Conservation (phyloP, 2,797 vertebrate species). For the Ceyx erithaca region DNA sequence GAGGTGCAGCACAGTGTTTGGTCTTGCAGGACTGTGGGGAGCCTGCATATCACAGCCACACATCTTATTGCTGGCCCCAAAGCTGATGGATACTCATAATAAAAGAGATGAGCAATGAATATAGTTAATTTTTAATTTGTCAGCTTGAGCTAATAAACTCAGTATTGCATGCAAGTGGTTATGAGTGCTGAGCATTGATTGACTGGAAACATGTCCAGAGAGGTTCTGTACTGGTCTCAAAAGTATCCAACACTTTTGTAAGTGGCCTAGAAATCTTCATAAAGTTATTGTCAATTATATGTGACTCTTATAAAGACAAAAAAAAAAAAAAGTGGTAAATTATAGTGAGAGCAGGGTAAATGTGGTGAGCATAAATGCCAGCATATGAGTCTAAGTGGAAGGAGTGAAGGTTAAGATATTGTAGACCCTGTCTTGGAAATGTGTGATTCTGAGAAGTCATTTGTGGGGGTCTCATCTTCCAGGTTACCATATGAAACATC, state of each 20-base stretch:
- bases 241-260: neutral
- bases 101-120: neutral
- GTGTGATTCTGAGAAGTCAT: neutral
- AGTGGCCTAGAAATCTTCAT: neutral
- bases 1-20: fast-evolving
- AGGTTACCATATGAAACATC: neutral
- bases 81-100: neutral
- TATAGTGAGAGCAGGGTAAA: neutral
- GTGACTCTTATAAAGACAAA: neutral
- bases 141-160: neutral
- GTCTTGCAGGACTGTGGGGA: neutral
- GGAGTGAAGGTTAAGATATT: neutral
- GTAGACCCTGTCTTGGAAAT: neutral
- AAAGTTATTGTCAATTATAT: neutral
- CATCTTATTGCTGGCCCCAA: neutral
- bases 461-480: neutral
- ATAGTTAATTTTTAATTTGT: neutral
- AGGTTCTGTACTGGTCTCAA: neutral
- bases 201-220: neutral
- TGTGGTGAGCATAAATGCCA: too few species aligned
- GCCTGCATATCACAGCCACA: neutral
- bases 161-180: neutral
- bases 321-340: neutral
- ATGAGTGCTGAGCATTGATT: neutral
- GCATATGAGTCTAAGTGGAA: neutral